Evolutionary conservation across 2,113 vertebrate species (phyloP), one percentile per base, ranked within the genome.

Genomic region (Lucifuga dentata): DNA sequence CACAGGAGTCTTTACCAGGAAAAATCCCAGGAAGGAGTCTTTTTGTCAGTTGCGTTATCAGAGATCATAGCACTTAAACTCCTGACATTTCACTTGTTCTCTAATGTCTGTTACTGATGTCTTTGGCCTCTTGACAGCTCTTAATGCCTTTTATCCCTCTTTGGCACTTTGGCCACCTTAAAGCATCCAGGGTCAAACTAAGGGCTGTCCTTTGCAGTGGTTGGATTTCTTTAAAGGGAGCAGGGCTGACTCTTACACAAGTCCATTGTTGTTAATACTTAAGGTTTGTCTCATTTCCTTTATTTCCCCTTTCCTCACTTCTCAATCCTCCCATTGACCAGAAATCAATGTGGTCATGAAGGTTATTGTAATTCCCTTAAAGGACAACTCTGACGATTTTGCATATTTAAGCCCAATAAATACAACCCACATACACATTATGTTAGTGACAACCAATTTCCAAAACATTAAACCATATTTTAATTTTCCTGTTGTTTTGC

Each of bases 91-190:
- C 20, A 41, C 4, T 20, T 57, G 40, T 46, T 57, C 12, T 33
- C 3, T 40, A 39, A 3, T 5, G 0, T 52, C 40, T 33, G 9
- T 49, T 21, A 38, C 24, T 38, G 38, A 50, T n/a, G 38, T 46
- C 17, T 44, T 67, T 51, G 61, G 10, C 21, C 35, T 26, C 51
- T 58, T 36, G 38, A 48, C 45, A 44, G 20, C 46, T 56, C 46
- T 57, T 44, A 40, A 12, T 35, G 13, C n/a, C 20, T 52, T 74
- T 74, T 52, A 38, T 52, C 32, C 46, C 11, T 19, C 45, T 12
- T 23, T 46, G 23, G 32, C 39, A 60, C n/a, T 11, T 12, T 21
- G 16, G n/a, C 45, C 32, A 40, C 21, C 21, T 5, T 10, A 19
- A 41, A 55, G 23, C 48, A 13, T 6, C 32, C 16, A 26, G 15